Conservation (phyloP, 2,797 vertebrate species). For the Miichthys miiuy region DNA sequence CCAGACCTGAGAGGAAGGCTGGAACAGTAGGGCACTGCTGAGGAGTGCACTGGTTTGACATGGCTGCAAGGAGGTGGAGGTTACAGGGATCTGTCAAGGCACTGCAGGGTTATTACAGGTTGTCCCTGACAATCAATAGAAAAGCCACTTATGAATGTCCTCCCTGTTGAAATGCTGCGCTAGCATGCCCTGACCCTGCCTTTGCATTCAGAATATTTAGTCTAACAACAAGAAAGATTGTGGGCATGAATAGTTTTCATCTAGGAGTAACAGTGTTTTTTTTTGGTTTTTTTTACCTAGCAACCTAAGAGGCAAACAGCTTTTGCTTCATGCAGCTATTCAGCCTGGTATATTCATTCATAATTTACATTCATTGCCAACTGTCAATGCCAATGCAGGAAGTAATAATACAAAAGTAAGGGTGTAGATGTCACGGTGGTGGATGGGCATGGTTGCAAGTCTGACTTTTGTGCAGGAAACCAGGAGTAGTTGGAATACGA, state of each 20-base stretch:
- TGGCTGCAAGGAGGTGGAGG: conserved; percentile 5
- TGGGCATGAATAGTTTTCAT: background rate
- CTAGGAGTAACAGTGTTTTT: too few relatives aligned
- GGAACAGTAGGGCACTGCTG: conserved; percentile 28
- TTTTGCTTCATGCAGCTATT: background rate
- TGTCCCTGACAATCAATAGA: conserved; percentile 27
- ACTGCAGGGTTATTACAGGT: conserved; percentile 27
- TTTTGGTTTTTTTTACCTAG: background rate
- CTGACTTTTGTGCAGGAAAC: background rate
- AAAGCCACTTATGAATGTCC: conserved; percentile 15
- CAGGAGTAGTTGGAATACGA: too few relatives aligned
- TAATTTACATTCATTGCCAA: background rate
- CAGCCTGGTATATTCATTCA: background rate
- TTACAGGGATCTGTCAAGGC: conserved; percentile 12
- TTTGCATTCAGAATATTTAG: conserved; percentile 29
- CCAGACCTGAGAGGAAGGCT: conserved; percentile 37
- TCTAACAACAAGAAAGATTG: background rate
- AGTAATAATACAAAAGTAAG: background rate
- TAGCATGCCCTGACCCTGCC: conserved; percentile 29
- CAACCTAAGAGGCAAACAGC: background rate
- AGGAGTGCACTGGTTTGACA: conserved; percentile 2
- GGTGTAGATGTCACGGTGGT: background rate
- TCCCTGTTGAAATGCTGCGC: conserved; percentile 15
- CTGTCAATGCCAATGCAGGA: background rate
- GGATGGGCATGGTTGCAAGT: background rate